Base-by-base conservation (phyloP, 1,140 invertebrate genomes). In the Ctenoplectra terminalis region DNA sequence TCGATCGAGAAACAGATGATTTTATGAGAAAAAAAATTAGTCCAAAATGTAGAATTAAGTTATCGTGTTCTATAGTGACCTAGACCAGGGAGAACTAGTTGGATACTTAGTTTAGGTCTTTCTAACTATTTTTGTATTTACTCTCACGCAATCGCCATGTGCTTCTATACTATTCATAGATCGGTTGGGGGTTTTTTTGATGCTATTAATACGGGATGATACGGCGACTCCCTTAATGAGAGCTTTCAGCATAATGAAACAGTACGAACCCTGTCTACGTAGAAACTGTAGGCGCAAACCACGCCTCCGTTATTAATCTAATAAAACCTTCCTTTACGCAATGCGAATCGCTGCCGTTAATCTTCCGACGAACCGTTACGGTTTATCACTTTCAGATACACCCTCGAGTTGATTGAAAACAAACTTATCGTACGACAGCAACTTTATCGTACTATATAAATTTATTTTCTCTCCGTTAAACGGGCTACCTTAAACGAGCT, bases 251-350 rank as follows among this genome's bases (percentile, higher is more conserved):
- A 15, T 73, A 73, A 80, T 64, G 77, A 80, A 73, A 73, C 46
- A 43, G 8, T 23, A 23, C 26, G 56, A 48, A 69, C 23, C 64
- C 54, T 46, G 50, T 46, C 34, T 20, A 26, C 48, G 70, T 56
- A 56, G 50, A 50, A 77, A 69, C 61, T n/a, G 9, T 43, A 54
- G 31, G 63, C 26, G 56, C 69, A 46, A 54, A 54, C 58, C 77
- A 73, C 77, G 46, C 77, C 56, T 40, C 8, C 13, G 1, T 20
- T 46, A 52, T 64, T 73, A 73, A 80, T 72, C 56, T 46, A 73
- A 80, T 80, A 80, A 50, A 80, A 52, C 26, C 70, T 46, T 52
- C 58, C 37, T 70, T 80, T 80, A 64, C 70, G 69, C 46, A 80
- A 80, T 31, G 37, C n/a, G 17, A 61, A 29, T 63, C 58, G 67